Percentiles rank a stretch among this genome's conserved stretches.
Evolutionary conservation across 1,140 invertebrate genomes (phyloP).

Genomic region (Euura lappo): DNA sequence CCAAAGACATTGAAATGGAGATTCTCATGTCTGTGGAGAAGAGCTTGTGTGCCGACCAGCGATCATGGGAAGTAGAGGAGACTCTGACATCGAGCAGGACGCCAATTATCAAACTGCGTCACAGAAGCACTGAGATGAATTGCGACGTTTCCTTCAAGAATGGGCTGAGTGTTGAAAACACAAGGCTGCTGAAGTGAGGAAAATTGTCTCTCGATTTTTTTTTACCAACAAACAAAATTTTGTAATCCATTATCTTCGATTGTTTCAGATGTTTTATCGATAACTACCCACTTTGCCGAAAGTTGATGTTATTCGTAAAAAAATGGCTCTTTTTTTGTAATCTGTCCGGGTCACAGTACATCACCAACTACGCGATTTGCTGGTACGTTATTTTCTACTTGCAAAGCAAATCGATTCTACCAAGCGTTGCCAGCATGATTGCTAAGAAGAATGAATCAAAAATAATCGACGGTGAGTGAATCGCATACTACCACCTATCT

Average conservation of each 20-base stretch:
- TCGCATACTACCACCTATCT: no score
- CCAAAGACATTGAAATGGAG: neutral
- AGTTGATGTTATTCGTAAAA: constrained; percentile 57
- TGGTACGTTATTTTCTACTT: constrained; percentile 49
- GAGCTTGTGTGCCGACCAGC: neutral
- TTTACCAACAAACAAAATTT: neutral
- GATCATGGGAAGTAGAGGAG: constrained; percentile 34
- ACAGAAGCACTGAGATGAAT: constrained; percentile 52
- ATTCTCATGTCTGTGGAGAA: neutral
- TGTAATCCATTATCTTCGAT: constrained; percentile 24
- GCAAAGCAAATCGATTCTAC: constrained; percentile 36
- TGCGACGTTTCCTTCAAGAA: constrained; percentile 67
- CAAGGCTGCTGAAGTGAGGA: constrained; percentile 56
- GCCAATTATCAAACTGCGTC: constrained; percentile 64
- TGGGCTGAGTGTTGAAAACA: constrained; percentile 64
- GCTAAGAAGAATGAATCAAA: constrained; percentile 19
- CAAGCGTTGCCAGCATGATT: constrained; percentile 36
- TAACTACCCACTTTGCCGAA: constrained; percentile 45
- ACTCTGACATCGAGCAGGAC: constrained; percentile 43
- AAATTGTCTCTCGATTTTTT: neutral
- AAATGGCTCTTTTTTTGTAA: constrained; percentile 54
- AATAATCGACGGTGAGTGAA: constrained; percentile 29
- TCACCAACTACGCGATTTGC: constrained; percentile 31
- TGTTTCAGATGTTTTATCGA: constrained; percentile 50
- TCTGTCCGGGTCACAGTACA: constrained; percentile 28